Evolutionary conservation across 1,140 invertebrate species (phyloP).

Genomic region (Drosophila parvula): DNA sequence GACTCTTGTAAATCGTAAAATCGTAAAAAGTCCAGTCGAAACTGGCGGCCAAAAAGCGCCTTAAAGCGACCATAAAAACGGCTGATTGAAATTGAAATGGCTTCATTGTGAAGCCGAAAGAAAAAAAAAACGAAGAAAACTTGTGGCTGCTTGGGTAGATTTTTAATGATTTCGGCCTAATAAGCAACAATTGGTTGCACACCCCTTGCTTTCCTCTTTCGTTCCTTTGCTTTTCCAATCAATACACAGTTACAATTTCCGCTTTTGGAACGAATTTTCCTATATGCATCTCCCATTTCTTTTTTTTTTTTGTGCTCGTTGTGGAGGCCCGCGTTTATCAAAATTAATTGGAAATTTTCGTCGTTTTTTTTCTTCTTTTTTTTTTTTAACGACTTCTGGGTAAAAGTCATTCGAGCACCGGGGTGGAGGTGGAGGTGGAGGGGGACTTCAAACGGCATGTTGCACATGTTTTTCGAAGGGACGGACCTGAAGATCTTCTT

Average conservation of each 20-base stretch:
- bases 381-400: conserved; percentile 78
- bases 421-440: conserved; percentile 34
- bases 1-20: conserved; percentile 61
- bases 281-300: conserved; percentile 34
- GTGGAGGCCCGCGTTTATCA: conserved; percentile 70
- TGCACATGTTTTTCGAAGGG: conserved; percentile 67
- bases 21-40: conserved; percentile 54
- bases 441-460: conserved; percentile 63
- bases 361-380: conserved; percentile 44
- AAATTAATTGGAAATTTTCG: conserved; percentile 83
- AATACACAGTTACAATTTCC: conserved; percentile 70
- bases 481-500: conserved; percentile 38
- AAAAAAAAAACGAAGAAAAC: conserved; percentile 3
- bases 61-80: conserved; percentile 60
- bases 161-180: conserved; percentile 76
- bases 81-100: conserved; percentile 61
- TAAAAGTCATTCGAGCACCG: conserved; percentile 72
- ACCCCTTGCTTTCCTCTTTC: background rate
- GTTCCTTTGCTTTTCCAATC: conserved; percentile 39
- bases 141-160: conserved; percentile 41
- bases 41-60: conserved; percentile 45
- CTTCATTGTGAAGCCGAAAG: conserved; percentile 65
- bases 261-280: conserved; percentile 48
- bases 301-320: conserved; percentile 19
- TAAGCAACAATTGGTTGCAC: conserved; percentile 75